phyloP scores from a whole-genome alignment of 2,113 vertebrate genomes.

The Coptodon bakossiorum region DNA sequence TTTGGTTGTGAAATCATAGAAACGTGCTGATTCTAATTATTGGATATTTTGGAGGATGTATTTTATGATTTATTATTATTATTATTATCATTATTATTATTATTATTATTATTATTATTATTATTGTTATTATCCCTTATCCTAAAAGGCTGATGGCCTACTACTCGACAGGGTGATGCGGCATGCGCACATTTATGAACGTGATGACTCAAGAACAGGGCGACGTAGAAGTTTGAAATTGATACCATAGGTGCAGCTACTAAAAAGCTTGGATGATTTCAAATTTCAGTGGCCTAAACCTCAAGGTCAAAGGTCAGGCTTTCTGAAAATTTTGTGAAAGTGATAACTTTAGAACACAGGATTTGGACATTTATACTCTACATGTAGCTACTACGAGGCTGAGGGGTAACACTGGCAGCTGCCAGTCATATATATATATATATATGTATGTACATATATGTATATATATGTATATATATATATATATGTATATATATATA shows the following conservation, averaged over 20 bases:
- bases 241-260: neutral
- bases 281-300: neutral
- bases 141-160: neutral
- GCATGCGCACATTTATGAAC: neutral
- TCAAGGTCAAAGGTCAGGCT: neutral
- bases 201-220: neutral
- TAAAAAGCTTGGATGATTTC: neutral
- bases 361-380: neutral
- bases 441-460: too few species aligned
- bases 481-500: too few species aligned
- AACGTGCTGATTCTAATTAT: neutral
- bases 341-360: neutral
- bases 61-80: neutral
- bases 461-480: too few species aligned
- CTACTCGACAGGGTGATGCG: neutral
- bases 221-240: neutral
- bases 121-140: neutral
- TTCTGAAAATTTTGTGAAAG: neutral
- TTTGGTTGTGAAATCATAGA: neutral
- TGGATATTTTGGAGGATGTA: neutral
- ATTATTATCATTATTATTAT: fast-evolving
- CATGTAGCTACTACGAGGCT: neutral
- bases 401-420: neutral
- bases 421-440: neutral
- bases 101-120: neutral